These are phyloP conservation scores for Picathartes gymnocephalus DNA, from an alignment of 2,113 vertebrate genomes.

Conservation along the genomic window DNA sequence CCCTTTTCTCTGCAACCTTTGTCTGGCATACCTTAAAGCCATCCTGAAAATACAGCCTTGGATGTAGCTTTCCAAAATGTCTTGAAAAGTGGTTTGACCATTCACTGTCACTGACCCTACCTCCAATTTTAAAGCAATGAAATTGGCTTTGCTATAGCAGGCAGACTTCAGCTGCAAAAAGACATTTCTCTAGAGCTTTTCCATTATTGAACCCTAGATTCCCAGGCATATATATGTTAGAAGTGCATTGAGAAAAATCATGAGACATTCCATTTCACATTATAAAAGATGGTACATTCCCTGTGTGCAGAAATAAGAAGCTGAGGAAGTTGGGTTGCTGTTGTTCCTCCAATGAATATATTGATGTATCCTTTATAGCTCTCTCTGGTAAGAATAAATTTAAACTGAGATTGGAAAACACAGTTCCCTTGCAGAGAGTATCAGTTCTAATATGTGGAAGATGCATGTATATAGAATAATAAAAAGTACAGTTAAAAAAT, in stretches of 20 bases:
- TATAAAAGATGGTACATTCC: not conserved
- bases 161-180: not conserved
- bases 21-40: not conserved
- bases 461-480: not conserved
- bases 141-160: not conserved
- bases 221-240: not conserved
- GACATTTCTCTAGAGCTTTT: constrained; percentile 8
- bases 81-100: not conserved
- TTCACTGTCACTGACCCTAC: not conserved
- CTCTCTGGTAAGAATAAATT: constrained; percentile 31
- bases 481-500: not conserved
- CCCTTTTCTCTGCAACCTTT: not conserved
- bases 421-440: not conserved
- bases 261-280: constrained; percentile 6
- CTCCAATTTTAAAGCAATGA: not conserved
- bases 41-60: not conserved
- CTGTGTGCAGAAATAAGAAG: not conserved
- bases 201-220: not conserved
- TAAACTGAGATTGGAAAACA: constrained; percentile 23
- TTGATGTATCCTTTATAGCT: constrained; percentile 12
- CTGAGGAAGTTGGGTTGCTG: not conserved
- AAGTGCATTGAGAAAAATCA: constrained; percentile 24
- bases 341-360: not conserved
- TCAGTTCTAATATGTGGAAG: not conserved
- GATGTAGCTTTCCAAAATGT: not conserved